A percentile compares a stretch with the other conserved stretches of the same genome.
Conservation (phyloP, 2,888 invertebrate species). For the Melolontha melolontha region DNA sequence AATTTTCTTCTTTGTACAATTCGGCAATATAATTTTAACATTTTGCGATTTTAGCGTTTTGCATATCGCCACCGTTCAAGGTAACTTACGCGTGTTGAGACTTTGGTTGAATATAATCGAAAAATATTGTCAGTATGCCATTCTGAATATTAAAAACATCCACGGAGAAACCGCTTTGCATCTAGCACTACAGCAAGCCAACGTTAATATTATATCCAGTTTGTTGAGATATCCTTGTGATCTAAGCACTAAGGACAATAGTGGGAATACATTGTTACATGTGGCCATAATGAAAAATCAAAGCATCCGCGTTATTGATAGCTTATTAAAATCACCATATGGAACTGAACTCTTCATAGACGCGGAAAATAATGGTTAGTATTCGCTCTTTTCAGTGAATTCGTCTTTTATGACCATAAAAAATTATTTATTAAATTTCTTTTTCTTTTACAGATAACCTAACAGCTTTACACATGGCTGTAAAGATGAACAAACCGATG, state of each 20-base stretch:
- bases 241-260: slow-evolving; percentile 69
- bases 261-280: slow-evolving; percentile 69
- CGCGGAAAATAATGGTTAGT: slow-evolving; percentile 57
- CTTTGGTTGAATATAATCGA: slow-evolving; percentile 54
- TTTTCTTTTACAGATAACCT: slow-evolving; percentile 59
- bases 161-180: slow-evolving; percentile 69
- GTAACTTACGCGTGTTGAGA: slow-evolving; percentile 46
- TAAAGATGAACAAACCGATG: slow-evolving; percentile 67
- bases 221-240: slow-evolving; percentile 69
- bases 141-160: slow-evolving; percentile 66
- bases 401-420: too few species aligned
- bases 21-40: slow-evolving; percentile 17
- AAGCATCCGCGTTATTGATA: slow-evolving; percentile 51
- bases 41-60: slow-evolving; percentile 49
- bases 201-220: slow-evolving; percentile 63
- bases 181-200: slow-evolving; percentile 64
- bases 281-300: slow-evolving; percentile 61
- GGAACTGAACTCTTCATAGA: slow-evolving; percentile 51
- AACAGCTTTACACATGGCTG: slow-evolving; percentile 68
- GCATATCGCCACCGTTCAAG: slow-evolving; percentile 51
- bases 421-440: too few species aligned
- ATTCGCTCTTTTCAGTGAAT: too few species aligned
- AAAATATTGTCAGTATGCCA: slow-evolving; percentile 51
- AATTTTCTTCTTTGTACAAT: neutral
- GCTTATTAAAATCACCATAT: slow-evolving; percentile 45